Evolutionary conservation across 2,113 vertebrate genomes (phyloP), one percentile per base, ranked within the genome.

Genomic region (Entelurus aequoreus): DNA sequence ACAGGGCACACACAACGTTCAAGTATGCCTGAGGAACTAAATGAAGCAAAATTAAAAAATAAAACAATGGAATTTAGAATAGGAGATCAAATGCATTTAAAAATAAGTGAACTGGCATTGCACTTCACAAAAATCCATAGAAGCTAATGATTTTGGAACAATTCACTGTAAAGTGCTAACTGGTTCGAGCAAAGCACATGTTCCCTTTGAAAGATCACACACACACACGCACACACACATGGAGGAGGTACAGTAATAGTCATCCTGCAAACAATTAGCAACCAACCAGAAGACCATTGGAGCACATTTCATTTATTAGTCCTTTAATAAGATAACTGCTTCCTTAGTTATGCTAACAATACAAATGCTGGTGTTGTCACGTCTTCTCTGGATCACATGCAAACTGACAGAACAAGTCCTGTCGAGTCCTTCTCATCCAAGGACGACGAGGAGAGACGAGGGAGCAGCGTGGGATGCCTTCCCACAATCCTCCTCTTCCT

Each of bases 251-350:
- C 84, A 87, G 86, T 74, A 87, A 80, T 58, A 78, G 28, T 28
- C 71, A 60, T 73, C 66, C 71, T 76, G 79, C 78, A 78, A 86
- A 80, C 81, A 86, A 87, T 88, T 84, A 90, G 85, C 88, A 90
- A 84, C 90, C 88, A 90, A 84, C 90, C 86, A 90, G 82, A 81
- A 90, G 84, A 90, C 55, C 84, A 85, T 79, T 46, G 79, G 87
- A 88, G 76, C 83, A 87, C 84, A 79, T 81, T 87, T 90, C 71
- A 82, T 87, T 75, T 82, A 88, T 90, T 90, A 89, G 89, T 90
- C 88, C 89, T 90, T 91, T 91, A 91, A 91, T 90, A 86, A 76
- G 76, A 88, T 90, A 89, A 88, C 84, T 85, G 88, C 76, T 87
- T 89, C 84, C 83, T 87, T 84, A 82, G 83, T 86, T 88, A 88